Conservation (phyloP, 2,113 vertebrate species). For the Acinonyx jubatus region DNA sequence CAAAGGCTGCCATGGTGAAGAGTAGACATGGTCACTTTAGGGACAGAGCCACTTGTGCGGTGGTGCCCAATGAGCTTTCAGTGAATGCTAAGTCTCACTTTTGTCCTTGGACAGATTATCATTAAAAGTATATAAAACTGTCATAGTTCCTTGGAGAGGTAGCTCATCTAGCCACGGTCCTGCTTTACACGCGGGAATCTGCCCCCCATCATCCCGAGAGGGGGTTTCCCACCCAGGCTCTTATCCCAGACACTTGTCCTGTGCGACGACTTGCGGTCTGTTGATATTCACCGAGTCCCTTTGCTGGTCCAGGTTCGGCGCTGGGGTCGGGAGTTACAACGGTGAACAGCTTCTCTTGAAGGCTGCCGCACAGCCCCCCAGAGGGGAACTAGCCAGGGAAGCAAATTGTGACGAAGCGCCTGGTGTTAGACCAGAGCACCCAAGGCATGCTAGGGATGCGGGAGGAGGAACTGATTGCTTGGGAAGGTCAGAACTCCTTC, state of each 20-base stretch:
- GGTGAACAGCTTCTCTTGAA: not conserved
- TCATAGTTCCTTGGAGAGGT: not conserved
- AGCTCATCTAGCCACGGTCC: not conserved
- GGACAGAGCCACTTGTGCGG: no score
- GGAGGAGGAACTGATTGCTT: not conserved
- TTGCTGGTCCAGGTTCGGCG: not conserved
- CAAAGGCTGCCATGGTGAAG: not conserved
- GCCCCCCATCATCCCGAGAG: not conserved
- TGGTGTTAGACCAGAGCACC: rapidly evolving
- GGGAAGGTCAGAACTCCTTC: not conserved
- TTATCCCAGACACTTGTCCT: not conserved
- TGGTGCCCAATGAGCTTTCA: not conserved
- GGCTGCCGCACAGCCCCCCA: not conserved
- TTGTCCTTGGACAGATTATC: not conserved
- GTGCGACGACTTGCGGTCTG: not conserved
- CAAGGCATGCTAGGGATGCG: rapidly evolving
- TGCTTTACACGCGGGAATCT: not conserved
- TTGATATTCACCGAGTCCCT: no score
- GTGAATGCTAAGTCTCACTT: not conserved
- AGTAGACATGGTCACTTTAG: rapidly evolving
- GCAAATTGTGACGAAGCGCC: not conserved
- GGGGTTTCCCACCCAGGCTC: not conserved
- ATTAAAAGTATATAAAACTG: not conserved
- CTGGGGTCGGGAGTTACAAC: not conserved
- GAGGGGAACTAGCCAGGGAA: not conserved